Base-by-base conservation (phyloP, 2,113 vertebrate genomes). In the Hypocryptadius cinnamomeus region DNA sequence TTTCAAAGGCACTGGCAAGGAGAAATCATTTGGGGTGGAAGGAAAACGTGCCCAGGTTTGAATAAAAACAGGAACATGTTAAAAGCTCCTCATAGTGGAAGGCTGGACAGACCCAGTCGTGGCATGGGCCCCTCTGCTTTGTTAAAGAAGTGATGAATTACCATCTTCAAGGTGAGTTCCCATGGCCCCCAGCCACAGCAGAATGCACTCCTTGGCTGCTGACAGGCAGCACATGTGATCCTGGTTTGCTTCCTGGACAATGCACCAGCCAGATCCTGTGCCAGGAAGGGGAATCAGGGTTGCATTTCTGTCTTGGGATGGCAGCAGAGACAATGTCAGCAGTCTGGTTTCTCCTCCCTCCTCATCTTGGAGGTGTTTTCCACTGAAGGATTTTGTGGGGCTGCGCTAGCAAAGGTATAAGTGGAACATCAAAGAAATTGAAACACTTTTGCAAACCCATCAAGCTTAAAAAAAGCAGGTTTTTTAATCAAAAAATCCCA, bases 91-190 rank as follows among this genome's bases (percentile, higher is more conserved):
- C 5, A 3, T 2, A 51, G 48, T 71, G 57, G 61, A 57, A 63
- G 47, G 19, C 37, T 23, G 21, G 50, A 18, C 51, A 37, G 31
- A 50, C 8, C 4, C 51, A 35, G 61, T 6, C 0, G 0, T 0
- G 1, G 37, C 2, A 3, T 5, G 13, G 21, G 30, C 8, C 48
- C 12, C 45, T 71, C 65, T 39, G 57, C 73, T 79, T 45, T 69
- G 27, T 28, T 66, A n/a, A 44, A 50, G 47, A 48, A 65, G 24
- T 28, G 60, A 31, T 2, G 3, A 44, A 42, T 61, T 28, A 10
- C 44, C 13, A 47, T 37, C 44, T 35, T 30, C 35, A 23, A 7
- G 68, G 21, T 35, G 59, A 35, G 61, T 25, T n/a, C 37, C n/a
- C 9, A 23, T 23, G 44, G 51, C 17, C 35, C n/a, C 30, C 68